Evolutionary conservation across 1,140 invertebrate genomes (phyloP).

Genomic region (Neelides sp.): DNA sequence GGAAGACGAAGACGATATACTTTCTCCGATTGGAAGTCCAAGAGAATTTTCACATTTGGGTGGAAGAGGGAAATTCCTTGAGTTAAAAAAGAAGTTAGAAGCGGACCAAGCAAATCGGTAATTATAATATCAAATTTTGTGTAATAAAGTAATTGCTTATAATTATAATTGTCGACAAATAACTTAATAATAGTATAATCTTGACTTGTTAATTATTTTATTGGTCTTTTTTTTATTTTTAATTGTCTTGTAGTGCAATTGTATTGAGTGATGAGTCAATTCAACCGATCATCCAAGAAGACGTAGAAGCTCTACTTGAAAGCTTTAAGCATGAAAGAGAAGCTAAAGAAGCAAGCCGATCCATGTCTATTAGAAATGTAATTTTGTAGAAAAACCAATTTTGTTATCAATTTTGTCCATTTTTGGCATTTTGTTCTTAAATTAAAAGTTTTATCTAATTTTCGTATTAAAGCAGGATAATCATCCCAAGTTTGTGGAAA

Average conservation of each 20-base stretch:
- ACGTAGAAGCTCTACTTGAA: slow-evolving; percentile 11
- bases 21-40: slow-evolving; percentile 19
- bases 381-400: neutral
- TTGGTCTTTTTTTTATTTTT: neutral
- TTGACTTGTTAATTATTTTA: neutral
- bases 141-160: neutral
- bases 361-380: slow-evolving; percentile 2
- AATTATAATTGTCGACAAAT: neutral
- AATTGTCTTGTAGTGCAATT: too few relatives aligned
- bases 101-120: slow-evolving; percentile 15
- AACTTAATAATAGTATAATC: neutral
- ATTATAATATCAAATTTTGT: neutral
- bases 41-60: slow-evolving; percentile 5
- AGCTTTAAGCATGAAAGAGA: slow-evolving; percentile 6
- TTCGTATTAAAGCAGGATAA: slow-evolving; percentile 7
- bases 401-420: neutral
- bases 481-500: slow-evolving; percentile 18
- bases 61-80: slow-evolving; percentile 11
- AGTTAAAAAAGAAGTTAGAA: slow-evolving; percentile 19
- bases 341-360: neutral
- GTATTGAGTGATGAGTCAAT: neutral
- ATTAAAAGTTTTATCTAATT: neutral
- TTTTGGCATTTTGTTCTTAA: neutral
- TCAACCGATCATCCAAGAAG: neutral
- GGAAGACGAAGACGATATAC: slow-evolving; percentile 10